phyloP scores from a whole-genome alignment of 2,888 invertebrate genomes.

The Leptinotarsa haldemani region DNA sequence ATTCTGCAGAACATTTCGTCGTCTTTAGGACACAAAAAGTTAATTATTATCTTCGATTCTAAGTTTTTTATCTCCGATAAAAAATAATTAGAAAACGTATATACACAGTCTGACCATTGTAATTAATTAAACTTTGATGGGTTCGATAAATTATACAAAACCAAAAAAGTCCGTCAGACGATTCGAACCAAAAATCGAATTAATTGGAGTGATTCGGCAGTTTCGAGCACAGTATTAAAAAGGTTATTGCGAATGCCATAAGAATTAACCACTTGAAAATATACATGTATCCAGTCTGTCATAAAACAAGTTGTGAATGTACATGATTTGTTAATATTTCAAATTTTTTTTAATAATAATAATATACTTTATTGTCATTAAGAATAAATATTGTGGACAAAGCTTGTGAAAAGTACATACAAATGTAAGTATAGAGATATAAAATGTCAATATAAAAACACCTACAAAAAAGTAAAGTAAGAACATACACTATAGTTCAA shows the following conservation, averaged over 20 bases:
- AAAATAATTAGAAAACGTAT: constrained; percentile 18
- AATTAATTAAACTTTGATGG: constrained; percentile 24
- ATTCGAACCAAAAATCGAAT: constrained; percentile 15
- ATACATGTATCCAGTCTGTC: too few relatives aligned
- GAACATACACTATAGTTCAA: too few relatives aligned
- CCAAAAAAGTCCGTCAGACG: constrained; percentile 11
- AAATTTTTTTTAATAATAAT: too few relatives aligned
- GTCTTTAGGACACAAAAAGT: neutral
- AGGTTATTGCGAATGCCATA: neutral
- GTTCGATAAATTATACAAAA: constrained; percentile 20
- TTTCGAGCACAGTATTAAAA: neutral
- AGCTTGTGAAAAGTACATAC: too few relatives aligned
- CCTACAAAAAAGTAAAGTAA: too few relatives aligned
- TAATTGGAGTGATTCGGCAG: constrained; percentile 5
- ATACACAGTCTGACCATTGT: constrained; percentile 19
- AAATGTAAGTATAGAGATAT: too few relatives aligned
- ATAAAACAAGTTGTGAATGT: too few relatives aligned
- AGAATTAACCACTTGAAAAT: neutral
- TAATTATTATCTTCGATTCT: constrained; percentile 6
- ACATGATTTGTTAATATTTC: too few relatives aligned
- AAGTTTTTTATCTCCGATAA: neutral
- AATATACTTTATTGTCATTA: too few relatives aligned
- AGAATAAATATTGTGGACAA: too few relatives aligned
- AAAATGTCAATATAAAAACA: too few relatives aligned
- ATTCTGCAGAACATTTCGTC: neutral